Base-by-base conservation (phyloP, 1,140 invertebrate genomes). In the Hylaeus anthracinus region DNA sequence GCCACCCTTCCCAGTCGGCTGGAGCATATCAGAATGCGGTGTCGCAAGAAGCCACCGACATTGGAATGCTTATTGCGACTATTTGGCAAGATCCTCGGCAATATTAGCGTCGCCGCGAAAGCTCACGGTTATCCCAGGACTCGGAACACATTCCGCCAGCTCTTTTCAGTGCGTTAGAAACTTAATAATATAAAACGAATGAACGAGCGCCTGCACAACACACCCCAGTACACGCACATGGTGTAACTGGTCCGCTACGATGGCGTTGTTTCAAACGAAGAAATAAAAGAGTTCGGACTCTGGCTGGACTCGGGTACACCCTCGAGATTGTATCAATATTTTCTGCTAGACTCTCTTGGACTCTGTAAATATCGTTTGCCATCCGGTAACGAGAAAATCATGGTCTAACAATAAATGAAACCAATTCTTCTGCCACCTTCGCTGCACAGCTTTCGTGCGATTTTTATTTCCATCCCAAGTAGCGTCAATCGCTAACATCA, bases 31-130 rank as follows among this genome's bases (percentile, higher is more conserved):
- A 84, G 75, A 72, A 75, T 76, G 83, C 65, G 55, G 74, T 53
- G 78, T 76, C 69, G 79, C 76, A 64, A 70, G 84, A 76, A 75
- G 69, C 74, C 63, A 70, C 72, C 87, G 79, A 45, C 66, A 55
- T 65, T 56, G 76, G 61, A 61, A 82, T 82, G 78, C 79, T 88
- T 90, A 90, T 90, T 90, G 89, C 88, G 81, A 90, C 88, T 77
- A 90, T 90, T 88, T 90, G 83, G 86, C 86, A 88, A 85, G 81
- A 82, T 87, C 82, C 83, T 86, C 73, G 70, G 72, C 74, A 69
- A 87, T 86, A 86, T 87, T 81, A 84, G 85, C 74, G 85, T 78
- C 51, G 85, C 77, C 60, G 26, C 77, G 74, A 26, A 26, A 39
- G 63, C 37, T 61, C 63, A 8, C 63, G 70, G 76, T 86, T 86